Conservation (phyloP, 2,797 vertebrate species). For the Rhyacichthys aspro region DNA sequence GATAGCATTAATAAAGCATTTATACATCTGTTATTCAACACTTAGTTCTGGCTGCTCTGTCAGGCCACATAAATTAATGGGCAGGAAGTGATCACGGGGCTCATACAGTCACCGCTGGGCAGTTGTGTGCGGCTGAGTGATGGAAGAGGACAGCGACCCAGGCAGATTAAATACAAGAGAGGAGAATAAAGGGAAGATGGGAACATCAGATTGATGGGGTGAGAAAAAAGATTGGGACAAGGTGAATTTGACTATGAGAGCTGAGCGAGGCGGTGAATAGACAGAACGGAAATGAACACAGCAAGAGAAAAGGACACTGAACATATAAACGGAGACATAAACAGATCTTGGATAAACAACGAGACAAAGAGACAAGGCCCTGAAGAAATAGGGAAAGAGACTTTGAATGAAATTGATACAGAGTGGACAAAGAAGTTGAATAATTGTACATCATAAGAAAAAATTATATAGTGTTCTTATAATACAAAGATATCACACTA, state of each 20-base stretch:
- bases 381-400: slow-evolving; percentile 24
- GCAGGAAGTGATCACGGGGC: slow-evolving; percentile 74
- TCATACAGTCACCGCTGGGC: slow-evolving; percentile 62
- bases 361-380: slow-evolving; percentile 31
- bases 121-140: slow-evolving; percentile 58
- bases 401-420: slow-evolving; percentile 9
- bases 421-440: not conserved
- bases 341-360: slow-evolving; percentile 36
- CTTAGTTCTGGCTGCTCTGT: slow-evolving; percentile 65
- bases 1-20: slow-evolving; percentile 75
- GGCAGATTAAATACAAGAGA: slow-evolving; percentile 67
- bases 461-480: slow-evolving; percentile 10
- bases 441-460: not conserved
- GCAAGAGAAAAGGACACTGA: slow-evolving; percentile 31
- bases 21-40: slow-evolving; percentile 72
- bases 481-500: slow-evolving; percentile 1
- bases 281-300: slow-evolving; percentile 54
- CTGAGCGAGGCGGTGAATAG: slow-evolving; percentile 30
- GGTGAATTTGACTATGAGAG: slow-evolving; percentile 16
- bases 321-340: slow-evolving; percentile 22
- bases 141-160: slow-evolving; percentile 51
- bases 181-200: slow-evolving; percentile 65
- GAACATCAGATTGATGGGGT: slow-evolving; percentile 67
- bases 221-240: slow-evolving; percentile 59
- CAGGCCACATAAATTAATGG: slow-evolving; percentile 69